Base-by-base conservation (phyloP, 1,140 invertebrate species). In the Prorops nasuta region DNA sequence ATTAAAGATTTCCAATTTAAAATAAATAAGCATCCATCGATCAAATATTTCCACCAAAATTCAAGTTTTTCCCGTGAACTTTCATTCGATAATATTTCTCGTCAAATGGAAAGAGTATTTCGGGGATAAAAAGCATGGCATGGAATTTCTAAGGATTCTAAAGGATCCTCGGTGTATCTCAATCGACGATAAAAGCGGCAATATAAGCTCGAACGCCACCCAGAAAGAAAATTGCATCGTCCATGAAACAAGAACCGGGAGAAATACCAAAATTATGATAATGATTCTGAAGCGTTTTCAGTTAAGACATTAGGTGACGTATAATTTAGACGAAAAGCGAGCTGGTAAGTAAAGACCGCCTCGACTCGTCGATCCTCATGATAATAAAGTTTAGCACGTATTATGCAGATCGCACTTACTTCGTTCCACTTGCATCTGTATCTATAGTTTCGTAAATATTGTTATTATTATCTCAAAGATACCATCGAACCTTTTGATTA, bases 241-340 rank as follows among this genome's bases (percentile, higher is more conserved):
- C 36, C 51, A 57, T 56, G 56, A 65, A 67, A 68, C 60, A 64
- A 64, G 61, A 71, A 69, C 60, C 49, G 48, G 42, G 60, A 62
- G 59, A 72, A 74, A 73, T 64, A 63, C 68, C 66, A 63, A 72
- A 74, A 74, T 74, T 76, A 74, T 69, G 69, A 76, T 73, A 76
- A 76, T 74, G 71, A 76, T 73, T 74, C 65, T 39, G 54, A 63
- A 58, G 59, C 47, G 64, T 71, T 73, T 76, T 76, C 71, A 74
- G 72, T 76, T 76, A 76, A 76, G 72, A 76, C 73, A 76, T 76
- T 76, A 76, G 65, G 61, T 54, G 60, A 71, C 63, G 63, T 72
- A 71, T 74, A 76, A 76, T 76, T 74, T 72, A 56, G 67, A 67
- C 55, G 63, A 66, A 65, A 69, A 68, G 32, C 66, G 66, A 55